phyloP scores from a whole-genome alignment of 2,113 vertebrate species.

The Myotis yumanensis region DNA sequence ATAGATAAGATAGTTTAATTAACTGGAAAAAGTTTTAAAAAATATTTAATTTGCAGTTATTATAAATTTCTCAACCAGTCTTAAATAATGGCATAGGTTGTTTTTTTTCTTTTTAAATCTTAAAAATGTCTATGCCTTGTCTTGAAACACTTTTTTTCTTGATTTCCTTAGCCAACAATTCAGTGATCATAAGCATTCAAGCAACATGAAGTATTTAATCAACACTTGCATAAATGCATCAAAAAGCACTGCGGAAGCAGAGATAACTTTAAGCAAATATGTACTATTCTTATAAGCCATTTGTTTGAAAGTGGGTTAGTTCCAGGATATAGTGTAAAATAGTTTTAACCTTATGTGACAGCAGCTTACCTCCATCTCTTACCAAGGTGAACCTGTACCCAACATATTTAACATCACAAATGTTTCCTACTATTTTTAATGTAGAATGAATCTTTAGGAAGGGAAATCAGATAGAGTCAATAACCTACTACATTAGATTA shows the following conservation, averaged over 20 bases:
- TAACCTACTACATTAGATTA: slow-evolving; percentile 40
- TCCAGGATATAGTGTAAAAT: neutral
- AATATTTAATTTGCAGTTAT: neutral
- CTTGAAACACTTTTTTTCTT: slow-evolving; percentile 18
- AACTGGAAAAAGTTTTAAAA: neutral
- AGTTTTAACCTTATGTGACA: slow-evolving; percentile 53
- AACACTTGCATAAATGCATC: slow-evolving; percentile 36
- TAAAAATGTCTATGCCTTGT: neutral
- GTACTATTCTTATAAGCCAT: slow-evolving; percentile 47
- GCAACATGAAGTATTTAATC: slow-evolving; percentile 59
- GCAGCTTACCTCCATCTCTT: neutral
- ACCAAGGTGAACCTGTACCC: slow-evolving; percentile 15
- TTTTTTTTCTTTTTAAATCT: slow-evolving; percentile 24
- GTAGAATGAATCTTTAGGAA: slow-evolving; percentile 1
- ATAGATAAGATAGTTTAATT: slow-evolving; percentile 7
- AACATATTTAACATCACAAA: slow-evolving; percentile 18
- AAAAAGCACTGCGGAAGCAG: slow-evolving; percentile 42
- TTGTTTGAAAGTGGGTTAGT: slow-evolving; percentile 57
- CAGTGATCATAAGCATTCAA: slow-evolving; percentile 55
- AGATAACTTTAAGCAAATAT: slow-evolving; percentile 65
- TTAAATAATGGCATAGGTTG: neutral
- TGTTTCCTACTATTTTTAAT: slow-evolving; percentile 20
- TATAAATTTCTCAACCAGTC: slow-evolving; percentile 9
- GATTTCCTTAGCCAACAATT: slow-evolving; percentile 54
- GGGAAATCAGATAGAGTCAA: slow-evolving; percentile 55